A percentile compares a stretch with the other conserved stretches of the same genome.
Evolutionary conservation across 2,797 vertebrate species (phyloP).

Genomic region (Sebastes goodei): DNA sequence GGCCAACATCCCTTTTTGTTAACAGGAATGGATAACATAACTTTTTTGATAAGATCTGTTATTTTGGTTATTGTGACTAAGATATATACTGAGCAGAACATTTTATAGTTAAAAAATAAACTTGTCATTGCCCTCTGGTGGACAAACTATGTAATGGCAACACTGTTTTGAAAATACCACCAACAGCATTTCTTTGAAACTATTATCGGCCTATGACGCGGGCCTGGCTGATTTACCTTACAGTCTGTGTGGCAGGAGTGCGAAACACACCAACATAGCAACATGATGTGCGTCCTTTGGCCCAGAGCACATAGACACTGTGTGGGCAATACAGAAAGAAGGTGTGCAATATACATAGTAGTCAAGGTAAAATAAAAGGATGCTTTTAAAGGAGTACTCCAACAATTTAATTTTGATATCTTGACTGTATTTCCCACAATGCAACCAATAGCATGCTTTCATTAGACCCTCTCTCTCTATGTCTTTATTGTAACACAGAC

Average conservation of each 20-base stretch:
- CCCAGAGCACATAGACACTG: too few relatives aligned
- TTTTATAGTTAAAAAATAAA: background rate
- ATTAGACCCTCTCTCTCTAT: background rate
- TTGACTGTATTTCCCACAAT: background rate
- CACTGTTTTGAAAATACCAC: background rate
- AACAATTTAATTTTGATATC: background rate
- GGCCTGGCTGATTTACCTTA: background rate
- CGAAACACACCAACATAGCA: too few relatives aligned
- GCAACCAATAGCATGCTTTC: background rate
- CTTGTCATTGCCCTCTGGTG: conserved; percentile 5
- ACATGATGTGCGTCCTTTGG: too few relatives aligned
- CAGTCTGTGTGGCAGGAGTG: too few relatives aligned
- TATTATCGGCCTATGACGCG: background rate
- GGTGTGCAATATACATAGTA: background rate
- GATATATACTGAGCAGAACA: background rate
- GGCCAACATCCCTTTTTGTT: background rate
- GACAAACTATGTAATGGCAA: background rate
- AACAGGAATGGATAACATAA: background rate
- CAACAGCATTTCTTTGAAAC: background rate
- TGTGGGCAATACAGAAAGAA: background rate
- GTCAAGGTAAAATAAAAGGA: background rate
- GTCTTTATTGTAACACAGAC: background rate
- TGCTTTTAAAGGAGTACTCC: background rate
- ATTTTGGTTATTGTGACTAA: background rate
- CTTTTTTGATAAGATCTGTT: background rate